Evolutionary conservation across 2,113 vertebrate species (phyloP).

Genomic region (Naja naja): DNA sequence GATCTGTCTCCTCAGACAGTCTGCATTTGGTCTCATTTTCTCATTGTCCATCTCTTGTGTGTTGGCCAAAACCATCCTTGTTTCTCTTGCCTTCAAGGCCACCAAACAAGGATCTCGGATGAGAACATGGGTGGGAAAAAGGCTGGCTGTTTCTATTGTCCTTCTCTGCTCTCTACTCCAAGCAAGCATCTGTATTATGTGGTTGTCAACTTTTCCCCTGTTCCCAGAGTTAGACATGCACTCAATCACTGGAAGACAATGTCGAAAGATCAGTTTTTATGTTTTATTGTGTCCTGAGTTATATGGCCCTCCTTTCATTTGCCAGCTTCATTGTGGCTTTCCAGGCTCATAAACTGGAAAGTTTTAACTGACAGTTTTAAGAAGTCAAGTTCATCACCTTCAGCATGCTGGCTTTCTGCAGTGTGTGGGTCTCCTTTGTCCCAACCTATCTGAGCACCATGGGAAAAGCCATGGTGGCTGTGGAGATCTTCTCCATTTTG

Average conservation of each 20-base stretch:
- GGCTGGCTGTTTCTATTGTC: neutral
- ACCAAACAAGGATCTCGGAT: neutral
- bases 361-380: neutral
- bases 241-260: neutral
- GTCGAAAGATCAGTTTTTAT: neutral
- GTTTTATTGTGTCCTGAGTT: neutral
- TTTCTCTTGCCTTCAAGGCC: neutral
- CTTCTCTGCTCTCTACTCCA: neutral
- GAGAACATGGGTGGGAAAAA: neutral
- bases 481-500: neutral
- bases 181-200: neutral
- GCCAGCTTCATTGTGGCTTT: neutral
- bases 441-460: too few relatives aligned
- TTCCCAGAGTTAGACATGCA: neutral
- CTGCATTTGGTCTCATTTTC: too few relatives aligned
- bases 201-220: neutral
- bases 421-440: too few relatives aligned
- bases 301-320: neutral
- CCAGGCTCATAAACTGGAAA: neutral
- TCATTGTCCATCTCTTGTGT: too few relatives aligned
- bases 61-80: too few relatives aligned
- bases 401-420: neutral
- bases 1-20: too few relatives aligned
- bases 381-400: neutral
- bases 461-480: too few relatives aligned